phyloP scores from a whole-genome alignment of 2,888 invertebrate species.

The Camponotus fellah region DNA sequence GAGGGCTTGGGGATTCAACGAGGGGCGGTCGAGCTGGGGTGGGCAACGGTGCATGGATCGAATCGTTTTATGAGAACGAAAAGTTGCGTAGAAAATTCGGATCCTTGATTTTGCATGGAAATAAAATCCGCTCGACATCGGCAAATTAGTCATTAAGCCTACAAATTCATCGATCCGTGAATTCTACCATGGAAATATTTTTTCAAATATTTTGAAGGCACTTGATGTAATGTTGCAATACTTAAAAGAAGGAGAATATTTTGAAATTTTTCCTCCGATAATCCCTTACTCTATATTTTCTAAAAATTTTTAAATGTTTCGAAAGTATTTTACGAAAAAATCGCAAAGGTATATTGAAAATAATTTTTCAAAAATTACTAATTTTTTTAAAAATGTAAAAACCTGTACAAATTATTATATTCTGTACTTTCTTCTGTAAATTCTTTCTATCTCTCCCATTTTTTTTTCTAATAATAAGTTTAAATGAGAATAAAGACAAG shows the following conservation, averaged over 20 bases:
- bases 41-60: slow-evolving; percentile 76
- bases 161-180: background rate
- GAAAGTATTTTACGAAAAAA: background rate
- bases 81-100: slow-evolving; percentile 67
- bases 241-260: too few species aligned
- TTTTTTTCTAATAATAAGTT: background rate
- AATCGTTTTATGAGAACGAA: slow-evolving; percentile 74
- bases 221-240: background rate
- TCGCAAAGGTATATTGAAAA: background rate
- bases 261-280: background rate
- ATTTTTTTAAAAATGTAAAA: background rate
- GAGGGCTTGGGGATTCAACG: background rate
- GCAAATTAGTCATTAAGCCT: slow-evolving; percentile 3
- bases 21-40: slow-evolving; percentile 68
- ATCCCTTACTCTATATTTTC: background rate
- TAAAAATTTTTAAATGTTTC: background rate
- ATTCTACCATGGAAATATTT: background rate
- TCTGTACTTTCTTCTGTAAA: background rate
- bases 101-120: slow-evolving; percentile 2
- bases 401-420: background rate
- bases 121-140: background rate
- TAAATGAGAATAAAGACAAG: background rate
- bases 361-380: too few species aligned
- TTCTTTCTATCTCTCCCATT: background rate
- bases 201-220: background rate